Evolutionary conservation across 2,113 vertebrate genomes (phyloP), one percentile per base, ranked within the genome.

Genomic region (Rynchops niger): DNA sequence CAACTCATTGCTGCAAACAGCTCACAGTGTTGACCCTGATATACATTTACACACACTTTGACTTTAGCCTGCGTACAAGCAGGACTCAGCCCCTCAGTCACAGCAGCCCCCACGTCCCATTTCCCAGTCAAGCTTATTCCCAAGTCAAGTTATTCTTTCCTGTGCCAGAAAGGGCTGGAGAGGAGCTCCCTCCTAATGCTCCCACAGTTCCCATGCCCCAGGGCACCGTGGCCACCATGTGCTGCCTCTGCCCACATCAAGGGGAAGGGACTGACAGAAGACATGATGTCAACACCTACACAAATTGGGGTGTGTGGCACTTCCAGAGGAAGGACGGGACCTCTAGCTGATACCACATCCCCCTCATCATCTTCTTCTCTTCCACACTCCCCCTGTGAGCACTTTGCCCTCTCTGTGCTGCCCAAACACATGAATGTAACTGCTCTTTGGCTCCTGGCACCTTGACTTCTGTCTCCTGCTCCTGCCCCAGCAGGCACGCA

Each of bases 171-270:
- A 30, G 34, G 9, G 32, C 26, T 74, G 52, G n/a, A 70, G 20
- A 74, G n/a, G 18, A 86, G 10, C 10, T 78, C 43, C 25, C n/a
- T 63, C 11, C 30, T 40, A 52, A 74, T 0, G 0, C 9, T 59
- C 29, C 29, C 2, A 5, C 14, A 43, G 23, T 49, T 42, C 50
- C 0, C 0, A 15, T 18, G 15, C 8, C 10, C 15, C 6, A 17
- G 29, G 45, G 5, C 36, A 30, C 25, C 8, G 2, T 1, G 5
- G 21, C 53, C 36, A 70, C 9, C 38, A 9, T 0, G 0, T 40
- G 63, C 52, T 80, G 32, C 22, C 67, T 45, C 1, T 22, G 20
- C 13, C 27, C 22, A n/a, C 19, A 12, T 9, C 61, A 63, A 2
- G 7, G 4, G 20, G 38, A 80, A 4, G 12, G 27, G 26, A 45